Percentiles rank a stretch among this genome's conserved stretches.
These are phyloP conservation scores for Strigops habroptila DNA, from an alignment of 2,113 vertebrate species.

Conservation along the genomic window DNA sequence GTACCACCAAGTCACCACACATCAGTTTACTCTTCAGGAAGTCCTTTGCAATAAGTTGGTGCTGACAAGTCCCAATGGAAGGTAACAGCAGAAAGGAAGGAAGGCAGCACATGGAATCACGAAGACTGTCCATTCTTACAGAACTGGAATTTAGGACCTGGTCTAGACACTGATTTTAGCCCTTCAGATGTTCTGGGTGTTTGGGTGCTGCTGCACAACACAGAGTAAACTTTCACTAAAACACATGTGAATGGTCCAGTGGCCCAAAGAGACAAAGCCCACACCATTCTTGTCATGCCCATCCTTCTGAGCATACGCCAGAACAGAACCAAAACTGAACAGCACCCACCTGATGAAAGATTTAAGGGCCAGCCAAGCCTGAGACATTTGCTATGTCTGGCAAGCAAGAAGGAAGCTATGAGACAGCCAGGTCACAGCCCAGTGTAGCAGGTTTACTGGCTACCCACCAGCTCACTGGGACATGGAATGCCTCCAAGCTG, in stretches of 20 bases:
- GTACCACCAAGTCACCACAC: neutral
- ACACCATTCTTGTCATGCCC: rapidly evolving
- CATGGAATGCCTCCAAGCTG: neutral
- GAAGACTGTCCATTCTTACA: rapidly evolving
- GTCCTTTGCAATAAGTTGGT: neutral
- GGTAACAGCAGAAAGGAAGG: neutral
- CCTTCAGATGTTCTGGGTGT: rapidly evolving
- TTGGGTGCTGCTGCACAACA: rapidly evolving
- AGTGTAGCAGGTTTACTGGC: neutral
- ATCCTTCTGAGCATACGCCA: rapidly evolving
- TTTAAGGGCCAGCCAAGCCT: rapidly evolving
- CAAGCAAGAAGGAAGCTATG: neutral
- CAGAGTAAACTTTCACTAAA: rapidly evolving
- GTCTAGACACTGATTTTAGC: neutral
- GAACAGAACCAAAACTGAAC: neutral
- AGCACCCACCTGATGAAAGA: rapidly evolving
- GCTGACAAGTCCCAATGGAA: rapidly evolving
- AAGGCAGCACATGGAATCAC: rapidly evolving
- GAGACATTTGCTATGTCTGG: neutral
- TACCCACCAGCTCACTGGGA: rapidly evolving
- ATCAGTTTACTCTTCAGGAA: rapidly evolving
- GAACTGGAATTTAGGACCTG: neutral
- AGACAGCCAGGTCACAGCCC: neutral
- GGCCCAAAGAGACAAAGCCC: neutral
- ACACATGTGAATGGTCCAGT: rapidly evolving